Evolutionary conservation across 2,888 invertebrate species (phyloP), one percentile per base, ranked within the genome.

Genomic region (Monoplex corrugatus): DNA sequence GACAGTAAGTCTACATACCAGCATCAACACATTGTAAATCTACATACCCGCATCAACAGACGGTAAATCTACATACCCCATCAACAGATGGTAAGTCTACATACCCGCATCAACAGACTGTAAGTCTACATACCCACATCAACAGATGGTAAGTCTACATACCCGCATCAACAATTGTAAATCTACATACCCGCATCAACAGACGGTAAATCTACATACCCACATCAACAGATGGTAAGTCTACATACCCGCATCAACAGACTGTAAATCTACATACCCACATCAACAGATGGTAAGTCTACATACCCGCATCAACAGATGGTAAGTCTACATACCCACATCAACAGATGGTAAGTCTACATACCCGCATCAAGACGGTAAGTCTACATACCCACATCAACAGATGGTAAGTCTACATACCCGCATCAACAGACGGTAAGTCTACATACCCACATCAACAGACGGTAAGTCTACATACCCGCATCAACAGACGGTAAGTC

Each of bases 361-460:
- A 57, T 43, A 80, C 78, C 78, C 78, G 19, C 78, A 80, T 80
- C 78, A 80, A 23, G n/a, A n/a, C n/a, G n/a, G n/a, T 19, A 68
- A 50, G 10, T 6, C 50, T 50, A 50, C 50, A 8, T 50, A 8
- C 50, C 16, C 10, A 50, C 8, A n/a, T n/a, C n/a, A 8, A 50
- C 50, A 16, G 50, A 50, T 50, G 50, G 8, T 6, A 68, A 28
- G 28, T n/a, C 35, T 28, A 57, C 57, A 57, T 43, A 80, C 78
- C 78, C 78, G 19, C 78, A 80, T 80, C 78, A 80, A 23, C 32
- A 68, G n/a, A n/a, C n/a, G n/a, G n/a, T n/a, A n/a, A 50, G 10
- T 6, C 50, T 50, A 50, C 50, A 8, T 50, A 8, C 50, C 16
- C 10, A 50, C 8, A n/a, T n/a, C n/a, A 8, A 50, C 50, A 16